Conservation (phyloP, 2,888 invertebrate genomes). For the Cheilosia urbana region DNA sequence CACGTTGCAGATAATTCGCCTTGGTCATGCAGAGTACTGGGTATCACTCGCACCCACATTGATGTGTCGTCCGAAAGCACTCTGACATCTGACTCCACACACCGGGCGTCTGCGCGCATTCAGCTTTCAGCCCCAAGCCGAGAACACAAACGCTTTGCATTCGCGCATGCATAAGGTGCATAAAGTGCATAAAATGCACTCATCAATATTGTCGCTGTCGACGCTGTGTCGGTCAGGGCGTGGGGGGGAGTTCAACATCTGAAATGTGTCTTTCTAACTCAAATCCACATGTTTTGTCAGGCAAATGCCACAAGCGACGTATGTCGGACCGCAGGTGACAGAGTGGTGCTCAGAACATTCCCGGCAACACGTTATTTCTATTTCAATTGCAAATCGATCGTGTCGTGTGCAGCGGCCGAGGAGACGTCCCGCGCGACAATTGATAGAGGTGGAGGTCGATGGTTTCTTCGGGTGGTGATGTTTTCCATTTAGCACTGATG, state of each 20-base stretch:
- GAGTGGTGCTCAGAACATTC: conserved; percentile 62
- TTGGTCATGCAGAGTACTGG: conserved; percentile 22
- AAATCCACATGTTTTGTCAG: conserved; percentile 66
- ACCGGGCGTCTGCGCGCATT: not conserved
- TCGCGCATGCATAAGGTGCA: not conserved
- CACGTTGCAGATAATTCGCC: conserved; percentile 66
- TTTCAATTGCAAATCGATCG: conserved; percentile 75
- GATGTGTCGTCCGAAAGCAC: conserved; percentile 6
- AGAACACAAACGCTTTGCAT: not conserved
- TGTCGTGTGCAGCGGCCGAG: conserved; percentile 10
- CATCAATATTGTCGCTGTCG: conserved; percentile 4
- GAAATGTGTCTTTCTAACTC: conserved; percentile 42
- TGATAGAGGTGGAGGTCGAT: conserved; percentile 32
- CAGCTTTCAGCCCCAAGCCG: conserved; percentile 11
- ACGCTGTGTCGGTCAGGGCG: not conserved
- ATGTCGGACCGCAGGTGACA: conserved; percentile 71
- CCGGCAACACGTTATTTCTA: conserved; percentile 49
- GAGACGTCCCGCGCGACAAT: not conserved
- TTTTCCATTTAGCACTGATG: conserved; percentile 55
- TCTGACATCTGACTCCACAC: not conserved
- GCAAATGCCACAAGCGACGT: conserved; percentile 64
- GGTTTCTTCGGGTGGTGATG: conserved; percentile 53
- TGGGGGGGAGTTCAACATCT: not conserved
- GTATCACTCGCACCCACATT: conserved; percentile 72
- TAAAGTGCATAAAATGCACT: conserved; percentile 45